These are phyloP conservation scores for Crotalus adamanteus DNA, from an alignment of 2,797 vertebrate species.

Conservation along the genomic window DNA sequence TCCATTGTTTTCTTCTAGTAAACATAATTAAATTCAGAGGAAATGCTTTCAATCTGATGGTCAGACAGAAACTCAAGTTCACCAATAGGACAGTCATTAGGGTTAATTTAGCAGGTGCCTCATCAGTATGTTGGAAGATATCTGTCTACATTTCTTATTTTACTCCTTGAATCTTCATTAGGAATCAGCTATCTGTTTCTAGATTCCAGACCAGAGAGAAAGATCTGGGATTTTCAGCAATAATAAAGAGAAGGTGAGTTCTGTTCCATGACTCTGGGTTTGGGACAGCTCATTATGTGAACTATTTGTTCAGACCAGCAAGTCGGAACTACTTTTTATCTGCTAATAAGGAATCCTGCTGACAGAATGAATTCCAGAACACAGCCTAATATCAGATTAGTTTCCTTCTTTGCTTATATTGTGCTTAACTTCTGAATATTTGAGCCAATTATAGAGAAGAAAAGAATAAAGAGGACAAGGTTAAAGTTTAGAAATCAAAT, in stretches of 20 bases:
- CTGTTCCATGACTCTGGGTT: neutral
- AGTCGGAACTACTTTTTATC: conserved; percentile 28
- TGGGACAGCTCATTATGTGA: neutral
- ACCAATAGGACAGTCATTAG: neutral
- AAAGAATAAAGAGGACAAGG: neutral
- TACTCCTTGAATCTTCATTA: conserved; percentile 7
- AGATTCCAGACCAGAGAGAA: neutral
- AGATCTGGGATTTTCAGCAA: conserved; percentile 13
- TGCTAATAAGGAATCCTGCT: conserved; percentile 30
- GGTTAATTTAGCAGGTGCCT: neutral
- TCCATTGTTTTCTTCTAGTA: neutral
- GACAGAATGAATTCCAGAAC: conserved; percentile 22
- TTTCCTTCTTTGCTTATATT: conserved; percentile 43
- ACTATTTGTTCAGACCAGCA: neutral
- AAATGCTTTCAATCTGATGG: neutral
- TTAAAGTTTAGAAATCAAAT: neutral
- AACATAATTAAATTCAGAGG: neutral
- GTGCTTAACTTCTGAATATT: conserved; percentile 35
- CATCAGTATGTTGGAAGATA: neutral
- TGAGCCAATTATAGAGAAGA: conserved; percentile 19
- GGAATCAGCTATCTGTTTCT: neutral
- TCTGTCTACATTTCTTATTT: neutral
- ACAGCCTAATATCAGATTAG: conserved; percentile 8
- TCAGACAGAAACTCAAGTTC: neutral
- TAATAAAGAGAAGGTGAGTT: neutral